Evolutionary conservation across 2,113 vertebrate species (phyloP).

Genomic region (human (Homo sapiens)): DNA sequence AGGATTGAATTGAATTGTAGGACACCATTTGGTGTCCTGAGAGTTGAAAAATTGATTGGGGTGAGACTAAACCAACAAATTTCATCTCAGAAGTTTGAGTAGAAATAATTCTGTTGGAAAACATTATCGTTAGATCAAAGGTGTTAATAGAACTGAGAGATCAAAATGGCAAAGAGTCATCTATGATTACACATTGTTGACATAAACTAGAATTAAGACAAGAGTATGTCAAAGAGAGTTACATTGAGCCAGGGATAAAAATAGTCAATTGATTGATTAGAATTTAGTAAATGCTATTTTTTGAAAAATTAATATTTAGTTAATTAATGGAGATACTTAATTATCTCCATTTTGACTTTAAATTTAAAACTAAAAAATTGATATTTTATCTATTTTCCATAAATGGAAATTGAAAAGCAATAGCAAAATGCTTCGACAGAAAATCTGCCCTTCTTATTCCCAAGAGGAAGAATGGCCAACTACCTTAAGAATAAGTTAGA

Average conservation of each 20-base stretch:
- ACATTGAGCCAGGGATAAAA: background rate
- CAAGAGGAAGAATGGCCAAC: background rate
- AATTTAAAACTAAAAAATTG: background rate
- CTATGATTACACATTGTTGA: background rate
- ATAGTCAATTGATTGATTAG: background rate
- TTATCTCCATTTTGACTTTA: background rate
- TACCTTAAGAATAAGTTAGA: background rate
- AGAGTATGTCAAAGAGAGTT: no score
- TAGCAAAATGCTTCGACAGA: background rate
- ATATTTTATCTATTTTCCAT: background rate
- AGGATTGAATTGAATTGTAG: background rate
- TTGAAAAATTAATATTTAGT: background rate
- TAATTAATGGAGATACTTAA: background rate
- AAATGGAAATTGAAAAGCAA: background rate
- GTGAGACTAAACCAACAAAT: background rate
- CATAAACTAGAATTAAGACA: background rate
- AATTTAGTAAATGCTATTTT: background rate
- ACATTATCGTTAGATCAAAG: background rate
- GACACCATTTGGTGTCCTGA: background rate
- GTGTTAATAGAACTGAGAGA: background rate
- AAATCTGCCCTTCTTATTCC: background rate
- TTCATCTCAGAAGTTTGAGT: background rate
- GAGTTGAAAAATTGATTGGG: background rate
- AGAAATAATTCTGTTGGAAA: background rate
- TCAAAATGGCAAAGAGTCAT: background rate